Percentiles rank a stretch among this genome's conserved stretches.
phyloP scores from a whole-genome alignment of 1,140 invertebrate species.

The Caenorhabditis inopinata region DNA sequence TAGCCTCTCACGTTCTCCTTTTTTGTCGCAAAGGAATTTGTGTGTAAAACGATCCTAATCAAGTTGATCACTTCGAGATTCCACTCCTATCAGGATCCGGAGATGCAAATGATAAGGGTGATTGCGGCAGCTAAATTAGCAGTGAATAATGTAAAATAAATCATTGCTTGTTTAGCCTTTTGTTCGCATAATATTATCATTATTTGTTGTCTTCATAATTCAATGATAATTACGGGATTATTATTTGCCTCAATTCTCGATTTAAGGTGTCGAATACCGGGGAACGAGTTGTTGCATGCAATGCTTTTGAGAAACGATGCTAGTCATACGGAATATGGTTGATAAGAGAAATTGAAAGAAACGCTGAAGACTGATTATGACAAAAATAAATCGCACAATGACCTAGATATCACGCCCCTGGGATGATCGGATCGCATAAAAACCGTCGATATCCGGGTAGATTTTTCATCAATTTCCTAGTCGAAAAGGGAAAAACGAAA shows the following conservation, averaged over 20 bases:
- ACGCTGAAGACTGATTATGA: slow-evolving; percentile 10
- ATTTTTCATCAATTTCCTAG: slow-evolving; percentile 14
- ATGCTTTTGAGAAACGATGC: neutral
- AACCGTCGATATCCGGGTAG: slow-evolving; percentile 11
- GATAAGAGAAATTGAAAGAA: slow-evolving; percentile 28
- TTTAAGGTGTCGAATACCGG: slow-evolving; percentile 20
- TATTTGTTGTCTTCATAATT: neutral
- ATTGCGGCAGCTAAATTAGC: slow-evolving; percentile 7
- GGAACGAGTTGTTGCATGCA: slow-evolving; percentile 8
- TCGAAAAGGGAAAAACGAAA: neutral
- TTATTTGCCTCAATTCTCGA: neutral
- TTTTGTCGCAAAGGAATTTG: neutral
- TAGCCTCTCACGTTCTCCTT: neutral
- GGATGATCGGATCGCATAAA: neutral
- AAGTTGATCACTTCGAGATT: neutral
- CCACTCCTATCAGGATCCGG: neutral
- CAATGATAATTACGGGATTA: neutral
- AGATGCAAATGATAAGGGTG: neutral
- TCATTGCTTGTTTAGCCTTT: slow-evolving; percentile 12
- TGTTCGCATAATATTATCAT: slow-evolving; percentile 30
- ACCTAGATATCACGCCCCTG: slow-evolving; percentile 24
- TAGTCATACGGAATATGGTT: neutral
- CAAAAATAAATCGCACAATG: slow-evolving; percentile 30
- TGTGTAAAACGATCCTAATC: neutral
- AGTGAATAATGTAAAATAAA: neutral